Base-by-base conservation (phyloP, 2,888 invertebrate species). In the Rhagonycha fulva region DNA sequence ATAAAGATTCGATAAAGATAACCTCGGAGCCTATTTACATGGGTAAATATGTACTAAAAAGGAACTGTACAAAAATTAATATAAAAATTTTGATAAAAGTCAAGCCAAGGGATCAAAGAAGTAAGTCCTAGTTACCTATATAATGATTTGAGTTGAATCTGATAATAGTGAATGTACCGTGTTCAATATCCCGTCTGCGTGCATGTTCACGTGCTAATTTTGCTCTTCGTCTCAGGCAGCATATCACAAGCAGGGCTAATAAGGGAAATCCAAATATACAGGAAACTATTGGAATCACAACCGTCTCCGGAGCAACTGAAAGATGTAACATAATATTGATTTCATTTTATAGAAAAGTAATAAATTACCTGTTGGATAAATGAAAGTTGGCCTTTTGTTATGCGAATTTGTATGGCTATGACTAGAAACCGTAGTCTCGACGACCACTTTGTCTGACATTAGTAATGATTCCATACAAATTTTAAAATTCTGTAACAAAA, bases 261-360 rank as follows among this genome's bases (percentile, higher is more conserved):
- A 96, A 89, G 61, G 96, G 96, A 85, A 97, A 96, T 76, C 96
- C 96, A 84, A 96, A 92, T 85, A 96, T 96, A 87, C 96, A 96
- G 74, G 96, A 96, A 70, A 96, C 94, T 82, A 96, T 96, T 63
- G 96, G 96, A 81, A 96, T 93, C 72, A 96, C 95, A 82, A 96
- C 94, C 72, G 95, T 95, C 88, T 96, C 96, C 71, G 96, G 95
- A 69, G 95, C 93, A 80, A 96, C 96, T 96, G 92, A 26, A 90
- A 91, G 73, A 81, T 32, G 12, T 47, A 7, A 47, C n/a, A 47
- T 47, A 3, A 62, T 12, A 62, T 62, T 62, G 9, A 62, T 62
- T 23, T 62, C 11, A 11, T 62, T 62, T 62, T 10, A 1, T 14
- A 62, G 23, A 62, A 62, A 14, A 62, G 26, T n/a, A n/a, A n/a